A percentile compares a stretch with the other conserved stretches of the same genome.
These are phyloP conservation scores for Sclerodermus sp. DNA, from an alignment of 2,888 invertebrate species.

Conservation along the genomic window DNA sequence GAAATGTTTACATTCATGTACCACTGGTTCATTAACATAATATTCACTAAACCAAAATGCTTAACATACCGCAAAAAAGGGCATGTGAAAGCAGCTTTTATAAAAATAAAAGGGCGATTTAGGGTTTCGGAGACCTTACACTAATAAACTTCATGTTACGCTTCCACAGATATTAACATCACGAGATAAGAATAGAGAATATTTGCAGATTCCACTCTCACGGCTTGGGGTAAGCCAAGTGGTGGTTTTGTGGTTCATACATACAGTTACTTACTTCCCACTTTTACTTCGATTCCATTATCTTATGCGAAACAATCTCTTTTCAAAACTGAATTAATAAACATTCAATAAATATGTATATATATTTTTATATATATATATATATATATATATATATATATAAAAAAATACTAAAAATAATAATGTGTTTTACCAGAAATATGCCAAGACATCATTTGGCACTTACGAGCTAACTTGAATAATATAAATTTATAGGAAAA, in stretches of 20 bases:
- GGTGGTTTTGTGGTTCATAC: too few species aligned
- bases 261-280: too few species aligned
- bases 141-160: constrained; percentile 17
- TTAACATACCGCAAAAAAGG: background rate
- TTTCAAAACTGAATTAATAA: background rate
- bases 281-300: too few species aligned
- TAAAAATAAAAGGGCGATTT: constrained; percentile 36
- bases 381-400: too few species aligned
- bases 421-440: background rate
- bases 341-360: background rate
- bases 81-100: constrained; percentile 14
- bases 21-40: background rate
- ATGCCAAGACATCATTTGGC: background rate
- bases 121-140: constrained; percentile 22
- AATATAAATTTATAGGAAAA: background rate
- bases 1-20: constrained; percentile 27
- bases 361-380: background rate
- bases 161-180: constrained; percentile 8
- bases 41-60: too few species aligned
- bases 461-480: background rate
- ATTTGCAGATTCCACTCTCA: too few species aligned
- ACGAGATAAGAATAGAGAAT: constrained; percentile 7
- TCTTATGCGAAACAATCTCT: too few species aligned
- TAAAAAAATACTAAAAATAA: too few species aligned
- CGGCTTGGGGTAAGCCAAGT: too few species aligned